Conservation (phyloP, 1,140 invertebrate species). For the Protaetia brevitarsis region DNA sequence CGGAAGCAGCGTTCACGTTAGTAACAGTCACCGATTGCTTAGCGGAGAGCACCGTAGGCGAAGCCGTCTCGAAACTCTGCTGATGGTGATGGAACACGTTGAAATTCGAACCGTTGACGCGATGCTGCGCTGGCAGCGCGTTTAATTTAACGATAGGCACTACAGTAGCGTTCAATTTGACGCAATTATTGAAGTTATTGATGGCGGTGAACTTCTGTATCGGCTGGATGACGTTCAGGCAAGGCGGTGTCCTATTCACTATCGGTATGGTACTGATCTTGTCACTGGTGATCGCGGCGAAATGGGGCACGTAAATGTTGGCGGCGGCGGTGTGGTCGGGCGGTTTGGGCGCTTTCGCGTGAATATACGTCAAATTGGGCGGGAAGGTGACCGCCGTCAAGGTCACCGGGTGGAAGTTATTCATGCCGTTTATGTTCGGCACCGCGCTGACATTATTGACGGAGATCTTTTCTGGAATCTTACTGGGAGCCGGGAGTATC, state of each 20-base stretch:
- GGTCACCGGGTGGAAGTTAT: conserved; percentile 35
- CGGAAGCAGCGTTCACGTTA: neutral
- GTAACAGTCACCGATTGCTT: conserved; percentile 28
- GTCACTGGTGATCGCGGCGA: conserved; percentile 38
- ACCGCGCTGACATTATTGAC: conserved; percentile 34
- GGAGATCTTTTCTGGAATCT: conserved; percentile 36
- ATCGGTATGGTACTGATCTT: conserved; percentile 42
- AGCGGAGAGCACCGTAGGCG: conserved; percentile 40
- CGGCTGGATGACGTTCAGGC: conserved; percentile 44
- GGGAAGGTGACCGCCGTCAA: conserved; percentile 42
- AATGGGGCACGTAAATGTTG: conserved; percentile 44
- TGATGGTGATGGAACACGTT: no score
- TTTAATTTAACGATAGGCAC: conserved; percentile 48
- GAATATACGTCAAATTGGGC: conserved; percentile 44
- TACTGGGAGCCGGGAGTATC: conserved; percentile 47
- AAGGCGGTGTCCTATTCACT: conserved; percentile 39
- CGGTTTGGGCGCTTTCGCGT: conserved; percentile 44
- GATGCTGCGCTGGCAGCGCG: conserved; percentile 42
- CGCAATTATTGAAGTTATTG: conserved; percentile 45
- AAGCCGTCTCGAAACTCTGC: conserved; percentile 39
- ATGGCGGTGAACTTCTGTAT: conserved; percentile 42
- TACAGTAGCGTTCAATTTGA: conserved; percentile 47
- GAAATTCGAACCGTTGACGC: conserved; percentile 36
- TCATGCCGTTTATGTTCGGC: neutral
- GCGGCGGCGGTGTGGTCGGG: conserved; percentile 44